Evolutionary conservation across 2,113 vertebrate genomes (phyloP).

Genomic region (Odocoileus virginianus): DNA sequence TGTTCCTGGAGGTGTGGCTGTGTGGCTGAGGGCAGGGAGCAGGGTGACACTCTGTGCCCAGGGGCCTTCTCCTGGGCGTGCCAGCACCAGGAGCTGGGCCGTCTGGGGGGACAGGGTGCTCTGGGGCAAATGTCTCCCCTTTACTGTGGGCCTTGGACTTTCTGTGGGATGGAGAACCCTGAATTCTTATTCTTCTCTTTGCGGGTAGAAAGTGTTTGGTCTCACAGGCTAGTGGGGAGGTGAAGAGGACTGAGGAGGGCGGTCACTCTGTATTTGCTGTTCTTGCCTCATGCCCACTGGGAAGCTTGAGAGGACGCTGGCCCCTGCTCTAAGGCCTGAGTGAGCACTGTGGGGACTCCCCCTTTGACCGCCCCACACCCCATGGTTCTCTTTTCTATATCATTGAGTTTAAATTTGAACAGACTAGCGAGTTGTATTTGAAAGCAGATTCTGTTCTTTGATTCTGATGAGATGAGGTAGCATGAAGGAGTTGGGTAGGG

Average conservation of each 20-base stretch:
- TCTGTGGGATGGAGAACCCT: not conserved
- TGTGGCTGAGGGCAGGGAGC: not conserved
- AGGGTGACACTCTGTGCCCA: not conserved
- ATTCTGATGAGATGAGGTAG: not conserved
- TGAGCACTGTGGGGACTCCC: not conserved
- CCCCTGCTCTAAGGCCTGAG: not conserved
- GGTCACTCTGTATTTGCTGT: not conserved
- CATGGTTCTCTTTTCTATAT: not conserved
- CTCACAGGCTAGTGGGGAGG: not conserved
- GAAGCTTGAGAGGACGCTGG: not conserved
- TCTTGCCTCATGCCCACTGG: not conserved
- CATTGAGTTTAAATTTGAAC: conserved; percentile 4
- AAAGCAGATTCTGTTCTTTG: not conserved
- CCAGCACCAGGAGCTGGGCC: not conserved
- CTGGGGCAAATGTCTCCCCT: not conserved
- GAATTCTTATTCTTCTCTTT: not conserved
- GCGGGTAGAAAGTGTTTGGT: not conserved
- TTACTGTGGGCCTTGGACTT: not conserved
- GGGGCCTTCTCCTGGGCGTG: not conserved
- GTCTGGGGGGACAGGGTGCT: not conserved
- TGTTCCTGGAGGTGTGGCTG: not conserved
- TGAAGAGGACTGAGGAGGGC: not conserved
- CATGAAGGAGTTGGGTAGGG: not conserved
- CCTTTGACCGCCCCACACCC: not conserved
- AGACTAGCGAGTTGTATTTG: not conserved